These are phyloP conservation scores for Eira barbara DNA, from an alignment of 2,113 vertebrate genomes.

Conservation along the genomic window DNA sequence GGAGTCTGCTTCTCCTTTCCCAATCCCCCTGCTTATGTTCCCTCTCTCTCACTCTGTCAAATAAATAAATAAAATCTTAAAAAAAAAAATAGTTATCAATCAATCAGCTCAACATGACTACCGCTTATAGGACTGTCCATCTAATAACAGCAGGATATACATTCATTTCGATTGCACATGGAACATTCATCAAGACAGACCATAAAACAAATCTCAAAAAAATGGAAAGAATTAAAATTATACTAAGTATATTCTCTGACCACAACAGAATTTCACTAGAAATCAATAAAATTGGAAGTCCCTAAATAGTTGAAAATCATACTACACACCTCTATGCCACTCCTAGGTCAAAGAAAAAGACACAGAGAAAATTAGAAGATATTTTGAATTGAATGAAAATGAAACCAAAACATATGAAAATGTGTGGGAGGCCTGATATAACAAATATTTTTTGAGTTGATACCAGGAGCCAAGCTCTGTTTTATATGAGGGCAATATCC, in stretches of 20 bases:
- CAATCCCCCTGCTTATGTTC: too few species aligned
- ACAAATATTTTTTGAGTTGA: neutral
- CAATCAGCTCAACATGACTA: neutral
- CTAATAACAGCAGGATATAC: neutral
- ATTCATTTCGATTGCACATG: neutral
- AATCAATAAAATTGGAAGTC: neutral
- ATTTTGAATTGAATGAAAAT: slow-evolving; percentile 1
- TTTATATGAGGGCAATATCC: neutral
- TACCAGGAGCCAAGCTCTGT: neutral
- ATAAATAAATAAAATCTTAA: too few species aligned
- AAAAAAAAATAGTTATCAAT: neutral
- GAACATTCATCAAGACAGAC: neutral
- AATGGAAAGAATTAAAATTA: neutral
- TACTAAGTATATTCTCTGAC: neutral
- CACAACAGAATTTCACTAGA: neutral
- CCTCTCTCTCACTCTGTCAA: too few species aligned
- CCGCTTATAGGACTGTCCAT: neutral
- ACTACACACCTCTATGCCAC: neutral
- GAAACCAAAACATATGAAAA: neutral
- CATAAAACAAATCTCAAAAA: neutral
- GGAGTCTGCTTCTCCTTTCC: too few species aligned
- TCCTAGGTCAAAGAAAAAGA: neutral
- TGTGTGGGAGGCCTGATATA: neutral
- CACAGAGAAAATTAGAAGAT: neutral
- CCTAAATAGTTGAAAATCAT: neutral